Base-by-base conservation (phyloP, 1,140 invertebrate genomes). In the Polypedilum vanderplanki region DNA sequence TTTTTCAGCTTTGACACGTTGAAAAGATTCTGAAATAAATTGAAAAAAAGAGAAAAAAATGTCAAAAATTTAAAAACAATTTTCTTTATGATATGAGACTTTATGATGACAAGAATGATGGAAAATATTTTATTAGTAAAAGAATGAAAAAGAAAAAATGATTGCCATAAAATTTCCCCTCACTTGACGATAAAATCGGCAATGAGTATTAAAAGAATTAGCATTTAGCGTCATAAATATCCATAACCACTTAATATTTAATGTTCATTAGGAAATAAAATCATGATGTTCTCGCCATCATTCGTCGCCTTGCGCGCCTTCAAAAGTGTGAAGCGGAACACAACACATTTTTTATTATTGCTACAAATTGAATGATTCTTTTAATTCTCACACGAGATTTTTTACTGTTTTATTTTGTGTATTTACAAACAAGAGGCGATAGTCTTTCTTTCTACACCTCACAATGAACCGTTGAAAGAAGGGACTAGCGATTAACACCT, bases 211-310 rank as follows among this genome's bases (percentile, higher is more conserved):
- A 70, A 70, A 70, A 33, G 24, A 70, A 70, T 70, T 70, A 70
- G 65, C 65, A 70, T 70, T 70, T 20, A 9, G 17, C 17, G 65
- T 70, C 65, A 70, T 70, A 70, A 70, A 70, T 70, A 70, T 70
- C 65, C 17, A 22, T 70, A 70, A 70, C 65, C 17, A 70, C 17
- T 70, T 22, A 9, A 9, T 20, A 18, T 70, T 15, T 70, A 70
- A 70, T 70, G 65, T 70, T 70, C 18, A 70, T 20, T 70, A 70
- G 18, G 24, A 33, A 33, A 33, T 33, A 33, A 33, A 70, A 70
- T 70, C 24, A 18, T 70, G 18, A 70, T 70, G 65, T 18, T 70
- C 65, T 18, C 17, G 9, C 65, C 65, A 70, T 70, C 65, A 70
- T 18, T 70, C 65, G 65, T 20, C 65, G 65, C 65, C 18, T 70